Evolutionary conservation across 2,888 invertebrate genomes (phyloP).

Genomic region (Leptarthrus brevirostris): DNA sequence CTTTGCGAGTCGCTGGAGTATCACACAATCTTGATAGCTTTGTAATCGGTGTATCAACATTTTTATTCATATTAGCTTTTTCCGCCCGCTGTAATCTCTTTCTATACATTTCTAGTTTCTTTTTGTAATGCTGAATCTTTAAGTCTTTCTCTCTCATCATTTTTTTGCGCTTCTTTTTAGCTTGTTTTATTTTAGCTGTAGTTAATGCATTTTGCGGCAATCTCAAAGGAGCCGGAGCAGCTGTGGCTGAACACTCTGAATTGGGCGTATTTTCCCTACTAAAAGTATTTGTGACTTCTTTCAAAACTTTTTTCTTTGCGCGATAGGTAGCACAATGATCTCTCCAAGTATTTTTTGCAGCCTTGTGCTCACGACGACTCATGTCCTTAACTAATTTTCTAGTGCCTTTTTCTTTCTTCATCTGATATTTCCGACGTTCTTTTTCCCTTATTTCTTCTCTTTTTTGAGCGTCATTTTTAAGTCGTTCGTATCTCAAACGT

Average conservation of each 20-base stretch:
- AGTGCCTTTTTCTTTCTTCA: neutral
- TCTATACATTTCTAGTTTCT: neutral
- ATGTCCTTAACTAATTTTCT: neutral
- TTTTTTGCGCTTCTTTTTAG: neutral
- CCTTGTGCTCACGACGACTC: neutral
- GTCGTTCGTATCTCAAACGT: neutral
- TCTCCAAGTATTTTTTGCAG: neutral
- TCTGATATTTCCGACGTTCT: neutral
- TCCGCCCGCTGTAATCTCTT: neutral
- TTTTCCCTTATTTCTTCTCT: neutral
- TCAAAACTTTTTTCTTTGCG: neutral
- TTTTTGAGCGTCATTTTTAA: neutral
- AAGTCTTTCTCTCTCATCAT: neutral
- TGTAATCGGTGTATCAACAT: neutral
- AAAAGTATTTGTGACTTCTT: neutral
- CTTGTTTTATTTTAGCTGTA: neutral
- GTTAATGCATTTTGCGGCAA: neutral
- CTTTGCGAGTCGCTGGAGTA: neutral
- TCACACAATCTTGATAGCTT: neutral
- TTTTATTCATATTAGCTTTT: neutral
- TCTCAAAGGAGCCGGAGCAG: neutral
- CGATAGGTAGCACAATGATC: neutral
- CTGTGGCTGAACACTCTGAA: neutral
- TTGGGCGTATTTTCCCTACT: neutral
- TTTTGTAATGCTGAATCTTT: neutral